Base-by-base conservation (phyloP, 1,140 invertebrate genomes). In the Rhizoglyphus robini region DNA sequence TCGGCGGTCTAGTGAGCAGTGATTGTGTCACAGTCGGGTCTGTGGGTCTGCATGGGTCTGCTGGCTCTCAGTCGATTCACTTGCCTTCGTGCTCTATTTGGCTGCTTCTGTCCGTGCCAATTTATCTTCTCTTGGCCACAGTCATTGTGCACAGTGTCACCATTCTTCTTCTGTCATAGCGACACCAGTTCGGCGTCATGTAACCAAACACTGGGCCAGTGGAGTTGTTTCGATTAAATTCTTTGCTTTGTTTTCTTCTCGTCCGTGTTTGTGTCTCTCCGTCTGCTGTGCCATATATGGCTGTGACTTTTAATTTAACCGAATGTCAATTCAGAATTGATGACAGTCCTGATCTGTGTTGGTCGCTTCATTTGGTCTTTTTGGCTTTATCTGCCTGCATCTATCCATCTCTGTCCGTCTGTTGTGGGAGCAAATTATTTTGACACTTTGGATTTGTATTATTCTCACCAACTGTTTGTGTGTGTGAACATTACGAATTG, bases 241-340 rank as follows among this genome's bases (percentile, higher is more conserved):
- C 59, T 47, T 27, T 29, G 11, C 59, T 61, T 61, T 32, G 5
- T 30, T 47, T 29, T n/a, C 5, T 8, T 47, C 59, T 47, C n/a
- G 27, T 68, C 59, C 54, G 36, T 25, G 36, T 41, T 46, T 63
- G 18, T 67, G 36, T 67, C 5, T 61, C 5, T 61, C 5, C 23
- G 23, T 54, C 20, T 20, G 20, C 8, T 27, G 49, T 8, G 30
- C 5, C 46, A n/a, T 48, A 32, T 61, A n/a, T n/a, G n/a, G 36
- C 8, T 11, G 8, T 20, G 51, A 54, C 8, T 54, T 54, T 54
- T 54, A 54, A 54, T 54, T 54, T 54, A 25, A 54, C 51, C 31
- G 23, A 32, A 54, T 54, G 51, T 54, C 51, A 54, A 54, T 54
- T 5, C 51, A 23, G 8, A 54, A 54, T 54, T 54, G 51, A 54